Conservation (phyloP, 2,113 vertebrate species). For the Amblyopsis rosae region DNA sequence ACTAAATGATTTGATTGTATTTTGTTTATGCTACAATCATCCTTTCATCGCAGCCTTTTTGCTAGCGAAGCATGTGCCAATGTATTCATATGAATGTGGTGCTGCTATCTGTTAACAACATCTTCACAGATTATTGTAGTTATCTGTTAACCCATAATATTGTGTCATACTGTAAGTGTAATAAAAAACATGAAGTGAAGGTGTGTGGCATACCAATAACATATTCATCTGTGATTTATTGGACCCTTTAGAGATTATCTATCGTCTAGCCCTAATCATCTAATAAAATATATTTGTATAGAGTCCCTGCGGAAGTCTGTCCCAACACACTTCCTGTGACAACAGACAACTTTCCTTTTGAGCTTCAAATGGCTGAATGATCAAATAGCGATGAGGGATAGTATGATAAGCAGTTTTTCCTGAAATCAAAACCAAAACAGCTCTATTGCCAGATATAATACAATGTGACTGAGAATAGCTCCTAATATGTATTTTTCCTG, state of each 20-base stretch:
- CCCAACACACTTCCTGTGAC: too few relatives aligned
- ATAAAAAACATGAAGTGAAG: neutral
- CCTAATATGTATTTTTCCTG: neutral
- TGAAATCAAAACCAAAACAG: too few relatives aligned
- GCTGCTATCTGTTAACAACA: neutral
- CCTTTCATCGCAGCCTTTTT: constrained; percentile 2
- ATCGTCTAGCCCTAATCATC: too few relatives aligned
- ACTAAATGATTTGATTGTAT: constrained; percentile 20
- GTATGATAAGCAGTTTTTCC: neutral
- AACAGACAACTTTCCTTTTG: neutral
- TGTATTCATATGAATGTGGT: neutral
- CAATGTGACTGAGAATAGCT: neutral
- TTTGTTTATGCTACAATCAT: constrained; percentile 16
- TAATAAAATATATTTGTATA: too few relatives aligned
- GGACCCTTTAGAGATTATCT: too few relatives aligned
- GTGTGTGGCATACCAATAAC: too few relatives aligned
- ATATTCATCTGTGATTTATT: too few relatives aligned
- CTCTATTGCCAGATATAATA: neutral
- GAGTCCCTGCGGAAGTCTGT: too few relatives aligned
- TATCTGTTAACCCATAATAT: too few relatives aligned
- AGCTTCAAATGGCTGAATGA: neutral
- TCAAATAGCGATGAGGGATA: neutral
- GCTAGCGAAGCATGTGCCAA: neutral
- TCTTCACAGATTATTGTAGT: neutral
- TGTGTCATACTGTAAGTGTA: too few relatives aligned